These are phyloP conservation scores for Hippocampus abdominalis DNA, from an alignment of 2,113 vertebrate species.

Conservation along the genomic window DNA sequence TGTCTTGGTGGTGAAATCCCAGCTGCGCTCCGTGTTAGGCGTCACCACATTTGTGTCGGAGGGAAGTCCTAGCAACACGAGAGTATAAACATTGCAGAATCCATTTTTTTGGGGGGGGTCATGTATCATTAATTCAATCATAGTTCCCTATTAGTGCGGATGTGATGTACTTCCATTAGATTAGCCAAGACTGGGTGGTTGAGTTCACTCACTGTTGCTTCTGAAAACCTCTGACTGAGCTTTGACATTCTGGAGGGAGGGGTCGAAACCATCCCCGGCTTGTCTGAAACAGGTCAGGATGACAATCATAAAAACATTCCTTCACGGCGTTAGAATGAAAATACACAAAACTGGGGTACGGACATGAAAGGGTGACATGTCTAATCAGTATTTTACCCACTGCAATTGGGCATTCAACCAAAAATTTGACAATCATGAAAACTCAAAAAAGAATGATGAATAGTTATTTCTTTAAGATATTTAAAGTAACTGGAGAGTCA, in stretches of 20 bases:
- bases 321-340: neutral
- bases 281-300: conserved; percentile 64
- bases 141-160: neutral
- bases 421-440: neutral
- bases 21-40: conserved; percentile 92
- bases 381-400: neutral
- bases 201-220: conserved; percentile 82
- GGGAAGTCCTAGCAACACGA: conserved; percentile 77
- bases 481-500: neutral
- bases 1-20: conserved; percentile 92
- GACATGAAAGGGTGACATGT: neutral
- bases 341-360: neutral
- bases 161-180: neutral
- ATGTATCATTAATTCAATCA: neutral
- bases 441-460: too few species aligned
- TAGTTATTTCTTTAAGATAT: neutral
- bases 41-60: conserved; percentile 88
- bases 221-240: conserved; percentile 88
- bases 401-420: neutral
- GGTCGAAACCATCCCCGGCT: conserved; percentile 81
- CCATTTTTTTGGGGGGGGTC: neutral
- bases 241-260: conserved; percentile 82
- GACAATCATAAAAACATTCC: conserved; percentile 8
- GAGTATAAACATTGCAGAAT: neutral
- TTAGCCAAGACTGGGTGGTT: neutral